Evolutionary conservation across 2,797 vertebrate species (phyloP).

Genomic region (Ambastaia sidthimunki): DNA sequence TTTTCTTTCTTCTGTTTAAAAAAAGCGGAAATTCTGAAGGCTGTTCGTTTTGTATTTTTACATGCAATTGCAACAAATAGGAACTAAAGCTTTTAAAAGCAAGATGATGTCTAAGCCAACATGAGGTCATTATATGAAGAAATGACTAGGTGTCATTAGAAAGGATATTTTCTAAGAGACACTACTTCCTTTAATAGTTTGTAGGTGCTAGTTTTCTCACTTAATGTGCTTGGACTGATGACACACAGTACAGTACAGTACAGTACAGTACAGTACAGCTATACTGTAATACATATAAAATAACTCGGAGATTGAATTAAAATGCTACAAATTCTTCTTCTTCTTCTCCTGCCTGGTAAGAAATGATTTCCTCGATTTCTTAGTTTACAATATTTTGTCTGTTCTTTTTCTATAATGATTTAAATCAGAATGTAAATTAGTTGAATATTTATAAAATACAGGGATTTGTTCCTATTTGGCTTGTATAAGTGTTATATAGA

Average conservation of each 20-base stretch:
- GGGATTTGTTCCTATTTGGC: not conserved
- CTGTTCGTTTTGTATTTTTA: too few relatives aligned
- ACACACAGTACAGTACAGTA: too few relatives aligned
- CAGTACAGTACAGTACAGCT: too few relatives aligned
- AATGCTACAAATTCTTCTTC: conserved; percentile 12
- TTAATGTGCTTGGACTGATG: not conserved
- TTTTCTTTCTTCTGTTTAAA: too few relatives aligned
- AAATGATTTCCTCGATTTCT: not conserved
- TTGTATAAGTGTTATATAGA: too few relatives aligned
- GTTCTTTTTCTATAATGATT: too few relatives aligned
- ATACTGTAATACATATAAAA: too few relatives aligned
- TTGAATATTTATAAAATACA: not conserved
- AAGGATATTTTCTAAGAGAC: not conserved
- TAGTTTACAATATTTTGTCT: not conserved
- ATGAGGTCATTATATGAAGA: not conserved
- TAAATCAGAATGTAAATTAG: not conserved
- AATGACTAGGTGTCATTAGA: not conserved
- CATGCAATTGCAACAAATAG: too few relatives aligned
- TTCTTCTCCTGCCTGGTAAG: conserved; percentile 23
- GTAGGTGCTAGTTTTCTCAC: not conserved
- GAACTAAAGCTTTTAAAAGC: too few relatives aligned
- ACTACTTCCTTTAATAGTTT: not conserved
- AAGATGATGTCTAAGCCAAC: too few relatives aligned
- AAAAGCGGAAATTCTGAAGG: too few relatives aligned
- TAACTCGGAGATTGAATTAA: too few relatives aligned